These are phyloP conservation scores for Copsychus sechellarum DNA, from an alignment of 2,113 vertebrate species.

Conservation along the genomic window DNA sequence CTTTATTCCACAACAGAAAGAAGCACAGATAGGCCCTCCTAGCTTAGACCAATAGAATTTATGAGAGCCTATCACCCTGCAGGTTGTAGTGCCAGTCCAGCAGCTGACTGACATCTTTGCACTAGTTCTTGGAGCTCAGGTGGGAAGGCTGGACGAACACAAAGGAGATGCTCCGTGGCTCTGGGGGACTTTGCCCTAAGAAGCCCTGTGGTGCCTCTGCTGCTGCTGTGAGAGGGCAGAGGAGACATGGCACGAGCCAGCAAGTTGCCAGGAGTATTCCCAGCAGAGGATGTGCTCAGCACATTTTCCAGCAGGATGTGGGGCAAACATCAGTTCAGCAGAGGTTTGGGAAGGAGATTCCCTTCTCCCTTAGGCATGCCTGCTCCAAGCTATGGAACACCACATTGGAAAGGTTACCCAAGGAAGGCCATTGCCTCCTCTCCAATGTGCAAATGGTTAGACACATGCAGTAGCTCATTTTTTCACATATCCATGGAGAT, in stretches of 20 bases:
- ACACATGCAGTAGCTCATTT: not conserved
- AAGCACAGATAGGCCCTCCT: not conserved
- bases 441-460: not conserved
- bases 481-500: not conserved
- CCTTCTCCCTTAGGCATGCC: rapidly evolving
- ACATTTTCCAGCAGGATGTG: not conserved
- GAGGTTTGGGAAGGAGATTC: not conserved
- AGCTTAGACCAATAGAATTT: not conserved
- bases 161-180: not conserved
- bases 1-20: constrained; percentile 24
- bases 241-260: not conserved
- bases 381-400: not conserved
- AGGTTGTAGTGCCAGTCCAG: not conserved
- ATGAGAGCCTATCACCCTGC: not conserved
- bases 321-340: not conserved
- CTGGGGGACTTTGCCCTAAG: not conserved
- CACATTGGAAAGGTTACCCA: rapidly evolving
- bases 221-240: not conserved
- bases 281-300: not conserved
- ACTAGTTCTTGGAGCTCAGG: not conserved
- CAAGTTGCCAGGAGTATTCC: not conserved
- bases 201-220: not conserved
- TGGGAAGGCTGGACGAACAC: not conserved
- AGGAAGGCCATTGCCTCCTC: not conserved
- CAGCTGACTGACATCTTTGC: not conserved